Base-by-base conservation (phyloP, 2,888 invertebrate species). In the Synanthedon tipuliformis region DNA sequence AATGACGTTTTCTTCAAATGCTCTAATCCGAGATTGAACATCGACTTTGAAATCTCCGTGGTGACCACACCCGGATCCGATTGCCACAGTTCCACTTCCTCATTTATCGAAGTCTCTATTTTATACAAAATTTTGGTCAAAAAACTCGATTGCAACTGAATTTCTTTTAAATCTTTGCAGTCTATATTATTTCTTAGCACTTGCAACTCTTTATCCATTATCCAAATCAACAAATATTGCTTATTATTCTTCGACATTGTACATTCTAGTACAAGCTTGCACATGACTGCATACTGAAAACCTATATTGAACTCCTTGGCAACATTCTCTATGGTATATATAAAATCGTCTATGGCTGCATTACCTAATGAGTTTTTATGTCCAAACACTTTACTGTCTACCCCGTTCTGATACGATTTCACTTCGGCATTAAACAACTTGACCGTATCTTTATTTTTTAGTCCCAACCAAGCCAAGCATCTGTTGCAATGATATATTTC, bases 351-450 rank as follows among this genome's bases (percentile, higher is more conserved):
- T 48, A 86, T 73, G 48, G 69, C 71, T 27, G 76, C 56, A 50
- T 81, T 68, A 12, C 69, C 62, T 2, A 59, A 55, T 3, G 71
- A 59, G 13, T 58, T 61, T 57, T 71, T 75, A 50, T 80, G 71
- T 3, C 68, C 59, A 59, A 85, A 83, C 12, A 73, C 69, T n/a
- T 64, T 56, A 27, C 61, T 66, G 52, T 71, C 72, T 8, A 58
- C 56, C 27, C 68, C 68, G 50, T 75, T 64, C 15, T 71, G 71
- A 15, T 69, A 59, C 56, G 90, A 80, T 61, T 76, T 77, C 0
- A 90, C 76, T 56, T 90, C 90, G 0, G 90, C 89, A 60, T 90
- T 89, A 77, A 89, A 91, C 41, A 91, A 66, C 73, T 89, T 89
- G 0, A 88, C 74, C 4, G 81, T 71, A 51, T 79, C 73, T 52